phyloP scores from a whole-genome alignment of 2,113 vertebrate species.

The Carlito syrichta region DNA sequence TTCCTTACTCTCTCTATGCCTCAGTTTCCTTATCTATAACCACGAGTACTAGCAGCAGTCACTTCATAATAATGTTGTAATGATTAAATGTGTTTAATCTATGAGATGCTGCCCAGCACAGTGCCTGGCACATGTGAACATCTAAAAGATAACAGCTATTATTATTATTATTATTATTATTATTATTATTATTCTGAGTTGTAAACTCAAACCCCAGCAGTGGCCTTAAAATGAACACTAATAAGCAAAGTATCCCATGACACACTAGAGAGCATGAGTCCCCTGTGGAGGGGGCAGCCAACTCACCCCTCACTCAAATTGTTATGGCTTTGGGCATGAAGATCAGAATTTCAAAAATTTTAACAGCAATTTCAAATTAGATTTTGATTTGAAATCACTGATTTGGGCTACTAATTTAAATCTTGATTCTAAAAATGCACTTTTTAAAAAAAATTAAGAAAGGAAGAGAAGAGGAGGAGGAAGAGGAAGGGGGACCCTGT shows the following conservation, averaged over 20 bases:
- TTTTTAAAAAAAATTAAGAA: not conserved
- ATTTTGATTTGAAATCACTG: not conserved
- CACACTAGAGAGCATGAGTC: no score
- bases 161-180: no score
- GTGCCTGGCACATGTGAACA: not conserved
- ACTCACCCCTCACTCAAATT: not conserved
- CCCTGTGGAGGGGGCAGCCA: accelerated
- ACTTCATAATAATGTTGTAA: not conserved
- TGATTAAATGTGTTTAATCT: not conserved
- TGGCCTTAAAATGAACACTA: not conserved
- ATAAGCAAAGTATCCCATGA: not conserved
- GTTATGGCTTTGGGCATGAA: not conserved
- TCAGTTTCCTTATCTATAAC: not conserved
- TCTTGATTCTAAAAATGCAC: not conserved
- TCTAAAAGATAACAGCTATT: not conserved
- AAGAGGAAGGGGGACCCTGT: accelerated
- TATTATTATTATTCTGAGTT: not conserved
- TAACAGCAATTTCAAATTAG: not conserved
- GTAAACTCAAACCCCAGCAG: not conserved
- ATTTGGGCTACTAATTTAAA: not conserved
- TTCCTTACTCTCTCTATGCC: not conserved
- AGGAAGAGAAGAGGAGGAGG: no score
- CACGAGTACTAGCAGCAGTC: not conserved
- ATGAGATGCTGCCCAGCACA: not conserved
- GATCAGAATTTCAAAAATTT: not conserved